Conservation (phyloP, 1,140 invertebrate species). For the Drosophila cardini region DNA sequence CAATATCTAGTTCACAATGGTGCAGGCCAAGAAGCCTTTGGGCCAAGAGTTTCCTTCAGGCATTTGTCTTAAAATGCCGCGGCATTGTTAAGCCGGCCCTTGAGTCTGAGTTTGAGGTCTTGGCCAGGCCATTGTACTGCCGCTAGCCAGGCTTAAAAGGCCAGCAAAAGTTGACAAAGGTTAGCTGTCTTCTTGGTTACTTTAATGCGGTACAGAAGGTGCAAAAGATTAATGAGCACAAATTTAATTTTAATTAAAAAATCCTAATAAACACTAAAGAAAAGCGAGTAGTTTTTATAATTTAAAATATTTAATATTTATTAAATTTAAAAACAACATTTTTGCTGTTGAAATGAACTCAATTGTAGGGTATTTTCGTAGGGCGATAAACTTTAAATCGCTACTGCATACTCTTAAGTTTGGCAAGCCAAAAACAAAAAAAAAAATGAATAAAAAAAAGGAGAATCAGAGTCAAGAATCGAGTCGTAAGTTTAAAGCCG, state of each 20-base stretch:
- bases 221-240: background rate
- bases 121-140: conserved; percentile 63
- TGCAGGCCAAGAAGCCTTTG: conserved; percentile 10
- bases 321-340: background rate
- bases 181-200: background rate
- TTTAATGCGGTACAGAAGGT: conserved; percentile 5
- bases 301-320: background rate
- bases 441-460: conserved; percentile 6
- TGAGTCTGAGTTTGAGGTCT: conserved; percentile 36
- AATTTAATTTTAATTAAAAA: background rate
- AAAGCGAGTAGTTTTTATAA: background rate
- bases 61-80: conserved; percentile 62
- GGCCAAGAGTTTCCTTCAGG: conserved; percentile 33
- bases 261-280: background rate
- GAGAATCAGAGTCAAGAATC: background rate
- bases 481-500: conserved; percentile 29
- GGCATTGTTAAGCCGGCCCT: conserved; percentile 71
- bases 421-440: conserved; percentile 6
- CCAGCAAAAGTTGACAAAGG: conserved; percentile 25
- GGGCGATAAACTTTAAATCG: conserved; percentile 25
- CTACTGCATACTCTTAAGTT: conserved; percentile 21
- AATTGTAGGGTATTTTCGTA: conserved; percentile 23
- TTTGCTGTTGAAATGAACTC: background rate
- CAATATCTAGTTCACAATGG: conserved; percentile 75
- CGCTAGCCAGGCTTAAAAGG: conserved; percentile 48